Conservation (phyloP, 1,140 invertebrate genomes). For the Augochlora pura region DNA sequence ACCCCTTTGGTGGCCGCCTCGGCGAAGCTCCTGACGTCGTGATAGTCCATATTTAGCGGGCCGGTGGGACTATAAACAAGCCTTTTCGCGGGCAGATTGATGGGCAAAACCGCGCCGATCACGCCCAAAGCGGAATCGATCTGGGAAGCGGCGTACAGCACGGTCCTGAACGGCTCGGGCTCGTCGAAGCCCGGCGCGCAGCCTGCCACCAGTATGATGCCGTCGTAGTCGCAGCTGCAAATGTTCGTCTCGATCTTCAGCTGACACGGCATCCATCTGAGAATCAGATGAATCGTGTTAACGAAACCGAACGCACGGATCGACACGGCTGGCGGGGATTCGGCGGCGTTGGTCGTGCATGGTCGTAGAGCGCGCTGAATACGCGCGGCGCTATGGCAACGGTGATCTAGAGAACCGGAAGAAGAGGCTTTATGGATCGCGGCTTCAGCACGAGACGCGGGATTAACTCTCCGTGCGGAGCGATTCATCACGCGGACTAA, state of each 20-base stretch:
- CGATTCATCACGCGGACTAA: neutral
- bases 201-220: slow-evolving; percentile 76
- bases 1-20: slow-evolving; percentile 84
- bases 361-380: neutral
- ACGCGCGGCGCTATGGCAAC: neutral
- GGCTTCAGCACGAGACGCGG: neutral
- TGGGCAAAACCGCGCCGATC: slow-evolving; percentile 81
- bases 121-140: slow-evolving; percentile 73
- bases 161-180: slow-evolving; percentile 77
- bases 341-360: too few species aligned
- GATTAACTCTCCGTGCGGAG: neutral
- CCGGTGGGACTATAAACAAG: slow-evolving; percentile 89
- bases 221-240: slow-evolving; percentile 73
- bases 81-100: slow-evolving; percentile 83
- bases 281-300: slow-evolving; percentile 48
- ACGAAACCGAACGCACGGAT: too few species aligned
- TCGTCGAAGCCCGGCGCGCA: slow-evolving; percentile 69
- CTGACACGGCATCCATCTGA: slow-evolving; percentile 75
- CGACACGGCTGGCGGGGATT: too few species aligned
- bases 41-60: slow-evolving; percentile 88
- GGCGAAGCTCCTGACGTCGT: slow-evolving; percentile 87
- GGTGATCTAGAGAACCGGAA: neutral
- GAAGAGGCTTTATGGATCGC: neutral
- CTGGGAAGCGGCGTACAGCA: slow-evolving; percentile 70
- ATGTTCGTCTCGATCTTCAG: slow-evolving; percentile 75